A percentile compares a stretch with the other conserved stretches of the same genome.
Conservation (phyloP, 2,888 invertebrate species). For the Lapara coniferarum region DNA sequence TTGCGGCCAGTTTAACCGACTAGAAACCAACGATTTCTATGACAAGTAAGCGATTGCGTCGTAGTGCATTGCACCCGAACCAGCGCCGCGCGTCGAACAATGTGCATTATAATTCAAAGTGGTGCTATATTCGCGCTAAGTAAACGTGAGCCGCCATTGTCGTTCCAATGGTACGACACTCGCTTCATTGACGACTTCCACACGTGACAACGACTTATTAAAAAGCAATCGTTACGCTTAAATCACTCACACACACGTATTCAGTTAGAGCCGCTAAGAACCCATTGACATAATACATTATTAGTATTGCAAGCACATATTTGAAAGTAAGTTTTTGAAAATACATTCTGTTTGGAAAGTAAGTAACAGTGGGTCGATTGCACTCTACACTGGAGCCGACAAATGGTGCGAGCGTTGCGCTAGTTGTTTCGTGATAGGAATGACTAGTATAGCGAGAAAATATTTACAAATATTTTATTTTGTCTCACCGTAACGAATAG, state of each 20-base stretch:
- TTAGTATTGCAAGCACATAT: constrained; percentile 20
- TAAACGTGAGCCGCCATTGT: constrained; percentile 70
- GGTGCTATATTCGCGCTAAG: constrained; percentile 78
- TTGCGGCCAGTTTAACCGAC: constrained; percentile 53
- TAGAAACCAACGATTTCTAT: constrained; percentile 76
- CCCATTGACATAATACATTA: constrained; percentile 8
- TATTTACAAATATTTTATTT: constrained; percentile 2
- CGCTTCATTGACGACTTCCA: constrained; percentile 50
- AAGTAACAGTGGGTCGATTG: constrained; percentile 1
- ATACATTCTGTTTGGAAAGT: constrained; percentile 14
- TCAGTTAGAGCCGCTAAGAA: background rate
- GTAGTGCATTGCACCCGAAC: constrained; percentile 79
- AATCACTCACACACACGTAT: background rate
- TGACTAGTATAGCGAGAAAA: background rate
- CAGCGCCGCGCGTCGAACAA: constrained; percentile 72
- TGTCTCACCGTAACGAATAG: background rate
- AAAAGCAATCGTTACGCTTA: constrained; percentile 11
- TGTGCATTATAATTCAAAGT: constrained; percentile 81
- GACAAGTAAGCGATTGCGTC: constrained; percentile 72
- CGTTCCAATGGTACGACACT: constrained; percentile 37
- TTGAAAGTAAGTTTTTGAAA: constrained; percentile 15
- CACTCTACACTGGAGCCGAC: background rate
- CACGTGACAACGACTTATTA: constrained; percentile 22
- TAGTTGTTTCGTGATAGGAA: background rate
- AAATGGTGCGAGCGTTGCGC: constrained; percentile 6